These are phyloP conservation scores for Toxonevra muliebris DNA, from an alignment of 2,888 invertebrate species.

Conservation along the genomic window DNA sequence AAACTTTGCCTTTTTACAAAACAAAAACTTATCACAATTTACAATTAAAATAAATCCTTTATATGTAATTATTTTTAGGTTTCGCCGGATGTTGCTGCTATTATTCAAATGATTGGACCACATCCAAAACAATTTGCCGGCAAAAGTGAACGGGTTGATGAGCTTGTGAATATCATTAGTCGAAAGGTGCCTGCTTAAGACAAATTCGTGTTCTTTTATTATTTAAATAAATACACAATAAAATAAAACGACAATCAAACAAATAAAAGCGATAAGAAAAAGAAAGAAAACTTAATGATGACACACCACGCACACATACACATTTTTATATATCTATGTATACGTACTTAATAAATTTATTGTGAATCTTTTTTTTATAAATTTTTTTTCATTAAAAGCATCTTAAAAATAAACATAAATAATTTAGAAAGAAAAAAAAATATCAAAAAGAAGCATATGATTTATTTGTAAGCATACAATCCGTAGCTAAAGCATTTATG, in stretches of 20 bases:
- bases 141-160: constrained; percentile 81
- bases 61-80: constrained; percentile 69
- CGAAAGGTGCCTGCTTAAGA: constrained; percentile 68
- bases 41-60: constrained; percentile 1
- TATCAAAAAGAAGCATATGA: too few relatives aligned
- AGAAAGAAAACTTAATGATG: too few relatives aligned
- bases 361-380: too few relatives aligned
- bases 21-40: neutral
- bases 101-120: constrained; percentile 91
- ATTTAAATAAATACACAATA: constrained; percentile 3
- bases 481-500: neutral
- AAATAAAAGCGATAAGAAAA: neutral
- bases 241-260: constrained; percentile 2
- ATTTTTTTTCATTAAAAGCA: neutral
- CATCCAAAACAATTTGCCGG: constrained; percentile 85
- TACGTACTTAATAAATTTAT: too few relatives aligned
- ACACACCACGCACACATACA: neutral
- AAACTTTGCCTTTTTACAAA: neutral
- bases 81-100: constrained; percentile 86
- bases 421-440: neutral
- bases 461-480: too few relatives aligned
- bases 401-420: neutral
- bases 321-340: too few relatives aligned
- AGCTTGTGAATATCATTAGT: constrained; percentile 79
- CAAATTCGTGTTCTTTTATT: too few relatives aligned